phyloP scores from a whole-genome alignment of 2,888 invertebrate genomes.

The Polietes domitor region DNA sequence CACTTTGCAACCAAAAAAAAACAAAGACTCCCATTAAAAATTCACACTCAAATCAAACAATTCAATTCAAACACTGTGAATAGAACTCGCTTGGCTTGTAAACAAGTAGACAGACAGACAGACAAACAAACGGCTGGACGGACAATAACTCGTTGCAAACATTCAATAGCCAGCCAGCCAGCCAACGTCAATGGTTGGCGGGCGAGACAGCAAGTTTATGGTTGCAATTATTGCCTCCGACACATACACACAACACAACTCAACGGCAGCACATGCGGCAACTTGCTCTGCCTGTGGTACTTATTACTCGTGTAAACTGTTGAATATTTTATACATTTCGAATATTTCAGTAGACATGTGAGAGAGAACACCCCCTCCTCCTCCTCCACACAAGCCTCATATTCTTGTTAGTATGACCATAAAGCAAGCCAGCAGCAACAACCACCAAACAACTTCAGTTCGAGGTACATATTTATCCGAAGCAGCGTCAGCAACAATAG shows the following conservation, averaged over 20 bases:
- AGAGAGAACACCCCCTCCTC: no score
- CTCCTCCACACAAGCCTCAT: no score
- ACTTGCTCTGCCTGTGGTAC: no score
- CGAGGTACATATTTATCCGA: background rate
- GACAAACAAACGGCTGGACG: no score
- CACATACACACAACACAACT: no score
- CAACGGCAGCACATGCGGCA: no score
- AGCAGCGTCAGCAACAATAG: background rate
- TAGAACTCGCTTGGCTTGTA: background rate
- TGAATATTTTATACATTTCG: no score
- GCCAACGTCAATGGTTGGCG: no score
- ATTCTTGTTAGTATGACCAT: background rate
- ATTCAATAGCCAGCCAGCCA: no score
- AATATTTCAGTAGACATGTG: background rate
- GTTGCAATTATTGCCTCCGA: background rate
- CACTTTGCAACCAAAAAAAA: background rate
- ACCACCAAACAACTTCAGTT: background rate
- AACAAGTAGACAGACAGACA: no score
- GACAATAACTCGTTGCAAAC: no score
- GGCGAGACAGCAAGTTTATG: background rate
- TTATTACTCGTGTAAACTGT: background rate
- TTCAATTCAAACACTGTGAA: conserved; percentile 1
- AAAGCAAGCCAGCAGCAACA: background rate
- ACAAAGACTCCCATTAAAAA: conserved; percentile 2
- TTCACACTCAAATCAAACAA: background rate